Evolutionary conservation across 2,113 vertebrate species (phyloP), one percentile per base, ranked within the genome.

Genomic region (Entomyzon cyanotis): DNA sequence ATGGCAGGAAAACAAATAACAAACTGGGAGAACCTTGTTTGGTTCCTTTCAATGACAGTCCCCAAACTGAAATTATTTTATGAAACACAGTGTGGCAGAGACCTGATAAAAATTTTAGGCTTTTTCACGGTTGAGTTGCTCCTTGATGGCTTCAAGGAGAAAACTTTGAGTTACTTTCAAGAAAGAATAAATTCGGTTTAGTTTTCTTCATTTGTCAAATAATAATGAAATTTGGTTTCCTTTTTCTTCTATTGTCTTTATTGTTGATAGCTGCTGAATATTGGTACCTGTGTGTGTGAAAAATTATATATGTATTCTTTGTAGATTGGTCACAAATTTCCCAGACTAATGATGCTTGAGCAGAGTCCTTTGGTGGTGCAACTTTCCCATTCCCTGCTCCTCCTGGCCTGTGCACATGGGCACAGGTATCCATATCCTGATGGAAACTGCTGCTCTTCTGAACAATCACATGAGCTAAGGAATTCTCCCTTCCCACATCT

Each of bases 341-440:
- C 7, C 46, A 46, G 28, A 44, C 5, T 58, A 39, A 27, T 9
- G 53, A 27, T 68, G 24, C 3, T 7, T 84, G 37, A 86, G 23
- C n/a, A 8, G 7, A 92, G 46, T 23, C 28, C 41, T 60, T 60
- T 25, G 7, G 33, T n/a, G 35, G 15, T 59, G 73, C 37, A 44
- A 41, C 6, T 20, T 83, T 39, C 25, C 5, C 49, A 22, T 62
- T 71, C 16, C 44, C 22, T 87, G 22, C 23, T 91, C 4, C 12
- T 5, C 7, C 10, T 47, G 28, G 7, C 18, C 20, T 55, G 50
- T 42, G 19, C 10, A 25, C 14, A 12, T 0, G 1, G 77, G 35
- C 12, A 39, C 10, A 69, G 8, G 47, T 16, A 17, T 7, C 30
- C 21, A 30, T 8, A n/a, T n/a, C 23, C 10, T 37, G 6, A 30